These are phyloP conservation scores for Dryobota labecula DNA, from an alignment of 2,888 invertebrate species.

Conservation along the genomic window DNA sequence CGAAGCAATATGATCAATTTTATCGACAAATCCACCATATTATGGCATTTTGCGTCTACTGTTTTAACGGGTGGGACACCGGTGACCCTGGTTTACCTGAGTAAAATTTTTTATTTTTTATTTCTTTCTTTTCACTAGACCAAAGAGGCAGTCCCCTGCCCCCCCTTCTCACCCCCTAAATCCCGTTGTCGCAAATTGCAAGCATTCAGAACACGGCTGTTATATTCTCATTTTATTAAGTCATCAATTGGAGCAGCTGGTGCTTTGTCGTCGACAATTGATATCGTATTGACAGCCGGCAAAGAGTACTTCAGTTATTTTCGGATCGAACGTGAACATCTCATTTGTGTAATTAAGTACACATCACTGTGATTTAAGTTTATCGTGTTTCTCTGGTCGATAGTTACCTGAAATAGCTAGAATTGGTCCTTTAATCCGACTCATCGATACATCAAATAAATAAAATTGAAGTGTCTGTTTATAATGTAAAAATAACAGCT, in stretches of 20 bases:
- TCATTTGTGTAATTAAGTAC: constrained; percentile 53
- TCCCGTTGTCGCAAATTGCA: constrained; percentile 23
- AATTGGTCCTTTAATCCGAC: constrained; percentile 9
- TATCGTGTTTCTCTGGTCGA: neutral
- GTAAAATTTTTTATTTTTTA: no score
- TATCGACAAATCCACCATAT: no score
- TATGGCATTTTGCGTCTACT: no score
- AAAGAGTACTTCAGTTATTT: constrained; percentile 46
- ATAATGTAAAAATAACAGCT: no score
- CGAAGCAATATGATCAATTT: no score
- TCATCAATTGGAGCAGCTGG: constrained; percentile 20
- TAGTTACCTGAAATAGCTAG: neutral
- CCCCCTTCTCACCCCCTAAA: neutral
- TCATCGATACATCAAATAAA: no score
- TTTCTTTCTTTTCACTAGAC: no score
- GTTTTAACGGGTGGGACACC: no score
- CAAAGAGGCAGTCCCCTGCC: neutral
- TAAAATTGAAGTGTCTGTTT: no score
- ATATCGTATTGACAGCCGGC: constrained; percentile 38
- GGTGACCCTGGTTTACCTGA: no score
- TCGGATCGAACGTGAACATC: constrained; percentile 14
- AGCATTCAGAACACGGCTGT: constrained; percentile 15
- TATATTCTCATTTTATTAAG: constrained; percentile 32
- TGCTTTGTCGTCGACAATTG: constrained; percentile 47
- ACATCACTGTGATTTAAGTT: constrained; percentile 19